Conservation (phyloP, 2,113 vertebrate species). For the Sitta europaea region DNA sequence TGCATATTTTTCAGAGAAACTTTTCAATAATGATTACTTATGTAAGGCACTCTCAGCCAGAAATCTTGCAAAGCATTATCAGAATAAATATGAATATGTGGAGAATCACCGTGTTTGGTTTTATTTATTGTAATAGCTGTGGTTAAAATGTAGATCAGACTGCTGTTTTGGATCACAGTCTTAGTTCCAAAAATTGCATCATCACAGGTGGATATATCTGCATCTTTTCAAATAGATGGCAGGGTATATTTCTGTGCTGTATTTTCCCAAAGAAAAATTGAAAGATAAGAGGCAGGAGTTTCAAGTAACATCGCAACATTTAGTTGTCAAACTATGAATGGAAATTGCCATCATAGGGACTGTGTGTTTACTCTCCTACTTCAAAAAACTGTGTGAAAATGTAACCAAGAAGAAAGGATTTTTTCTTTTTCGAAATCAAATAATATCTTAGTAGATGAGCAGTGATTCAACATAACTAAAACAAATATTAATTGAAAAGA, state of each 20-base stretch:
- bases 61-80: neutral
- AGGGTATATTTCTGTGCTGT: constrained; percentile 47
- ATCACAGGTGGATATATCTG: constrained; percentile 62
- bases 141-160: constrained; percentile 54
- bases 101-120: neutral
- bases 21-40: neutral
- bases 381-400: constrained; percentile 14
- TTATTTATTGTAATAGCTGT: constrained; percentile 48
- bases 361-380: neutral
- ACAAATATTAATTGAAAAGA: constrained; percentile 4
- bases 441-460: neutral
- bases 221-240: constrained; percentile 60
- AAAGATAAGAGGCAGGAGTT: constrained; percentile 56
- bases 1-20: neutral
- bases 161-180: constrained; percentile 46
- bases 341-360: constrained; percentile 48
- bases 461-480: neutral
- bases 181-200: constrained; percentile 63
- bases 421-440: neutral
- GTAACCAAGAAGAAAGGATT: neutral
- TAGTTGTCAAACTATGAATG: constrained; percentile 57
- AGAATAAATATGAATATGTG: neutral
- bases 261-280: constrained; percentile 61
- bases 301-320: constrained; percentile 53
- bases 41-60: neutral